Evolutionary conservation across 1,140 invertebrate species (phyloP).

Genomic region (Drosophila grimshawi): DNA sequence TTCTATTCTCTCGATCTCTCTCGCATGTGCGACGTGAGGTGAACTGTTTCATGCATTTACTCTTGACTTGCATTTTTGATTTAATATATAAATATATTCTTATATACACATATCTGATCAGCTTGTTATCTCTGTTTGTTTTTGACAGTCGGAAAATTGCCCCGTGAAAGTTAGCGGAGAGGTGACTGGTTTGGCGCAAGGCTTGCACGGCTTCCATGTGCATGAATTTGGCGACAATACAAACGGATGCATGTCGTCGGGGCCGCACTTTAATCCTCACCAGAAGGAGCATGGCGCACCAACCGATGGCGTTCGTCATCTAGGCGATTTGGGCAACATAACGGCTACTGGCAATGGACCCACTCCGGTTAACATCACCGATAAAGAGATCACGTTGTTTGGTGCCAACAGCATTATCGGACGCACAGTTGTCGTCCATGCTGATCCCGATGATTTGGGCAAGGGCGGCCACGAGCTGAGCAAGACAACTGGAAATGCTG

Average conservation of each 20-base stretch:
- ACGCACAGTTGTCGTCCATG: conserved; percentile 96
- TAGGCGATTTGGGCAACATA: conserved; percentile 97
- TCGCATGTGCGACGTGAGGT: neutral
- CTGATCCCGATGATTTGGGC: conserved; percentile 97
- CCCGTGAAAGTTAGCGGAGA: conserved; percentile 90
- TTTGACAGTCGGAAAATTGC: conserved; percentile 84
- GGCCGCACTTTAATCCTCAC: conserved; percentile 97
- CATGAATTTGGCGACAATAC: conserved; percentile 99
- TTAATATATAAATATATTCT: too few relatives aligned
- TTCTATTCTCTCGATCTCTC: neutral
- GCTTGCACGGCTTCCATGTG: conserved; percentile 95
- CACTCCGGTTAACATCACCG: conserved; percentile 90
- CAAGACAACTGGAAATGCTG: conserved; percentile 98
- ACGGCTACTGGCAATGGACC: conserved; percentile 89
- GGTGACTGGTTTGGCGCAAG: conserved; percentile 88
- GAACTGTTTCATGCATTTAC: neutral
- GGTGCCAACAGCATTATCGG: conserved; percentile 94
- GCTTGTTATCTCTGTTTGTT: conserved; percentile 7
- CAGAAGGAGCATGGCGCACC: conserved; percentile 95
- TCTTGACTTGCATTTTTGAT: too few relatives aligned
- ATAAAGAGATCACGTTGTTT: conserved; percentile 89
- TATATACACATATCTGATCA: conserved; percentile 43
- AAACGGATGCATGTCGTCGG: conserved; percentile 97
- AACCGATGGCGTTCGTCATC: conserved; percentile 89
- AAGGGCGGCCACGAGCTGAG: conserved; percentile 96